These are phyloP conservation scores for Schizotus pectinicornis DNA, from an alignment of 2,888 invertebrate genomes.

Conservation along the genomic window DNA sequence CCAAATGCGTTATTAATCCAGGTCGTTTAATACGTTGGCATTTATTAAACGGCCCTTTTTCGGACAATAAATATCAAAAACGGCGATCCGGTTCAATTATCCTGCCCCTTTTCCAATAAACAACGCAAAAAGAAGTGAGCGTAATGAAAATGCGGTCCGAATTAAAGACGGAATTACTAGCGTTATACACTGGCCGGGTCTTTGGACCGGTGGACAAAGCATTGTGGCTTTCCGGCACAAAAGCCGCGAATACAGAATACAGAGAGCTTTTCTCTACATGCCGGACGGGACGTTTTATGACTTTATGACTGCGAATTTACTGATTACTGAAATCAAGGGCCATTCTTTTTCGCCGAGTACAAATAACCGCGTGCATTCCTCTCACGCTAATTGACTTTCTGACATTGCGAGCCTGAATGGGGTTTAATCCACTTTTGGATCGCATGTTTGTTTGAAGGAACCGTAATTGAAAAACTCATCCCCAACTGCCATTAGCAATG, in stretches of 20 bases:
- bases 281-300: conserved; percentile 27
- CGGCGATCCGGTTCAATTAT: conserved; percentile 40
- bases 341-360: conserved; percentile 9
- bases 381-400: background rate
- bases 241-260: conserved; percentile 31
- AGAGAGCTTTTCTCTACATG: conserved; percentile 21
- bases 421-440: too few relatives aligned
- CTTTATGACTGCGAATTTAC: conserved; percentile 29
- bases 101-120: conserved; percentile 38
- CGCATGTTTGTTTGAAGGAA: too few relatives aligned
- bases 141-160: conserved; percentile 37
- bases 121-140: conserved; percentile 28
- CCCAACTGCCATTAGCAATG: too few relatives aligned
- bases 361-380: conserved; percentile 16
- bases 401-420: background rate
- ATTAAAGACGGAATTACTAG: conserved; percentile 37
- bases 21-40: conserved; percentile 24
- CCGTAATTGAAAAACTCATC: too few relatives aligned
- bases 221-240: conserved; percentile 39
- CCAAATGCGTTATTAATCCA: conserved; percentile 29
- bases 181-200: conserved; percentile 34
- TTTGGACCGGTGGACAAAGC: conserved; percentile 36
- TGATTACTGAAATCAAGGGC: conserved; percentile 23
- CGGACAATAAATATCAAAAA: conserved; percentile 34
- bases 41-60: conserved; percentile 28